These are phyloP conservation scores for Ahaetulla prasina DNA, from an alignment of 2,113 vertebrate species.

Conservation along the genomic window DNA sequence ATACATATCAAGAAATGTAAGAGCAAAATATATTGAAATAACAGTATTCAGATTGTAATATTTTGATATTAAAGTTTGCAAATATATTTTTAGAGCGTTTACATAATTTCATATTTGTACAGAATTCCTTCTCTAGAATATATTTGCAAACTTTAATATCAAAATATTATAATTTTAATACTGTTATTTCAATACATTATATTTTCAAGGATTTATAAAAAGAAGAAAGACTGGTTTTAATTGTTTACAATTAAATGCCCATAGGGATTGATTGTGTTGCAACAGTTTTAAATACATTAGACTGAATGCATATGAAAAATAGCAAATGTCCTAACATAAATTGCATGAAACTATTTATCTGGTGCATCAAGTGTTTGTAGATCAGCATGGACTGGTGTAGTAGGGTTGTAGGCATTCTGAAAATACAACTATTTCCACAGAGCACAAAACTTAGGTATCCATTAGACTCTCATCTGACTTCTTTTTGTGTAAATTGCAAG, in stretches of 20 bases:
- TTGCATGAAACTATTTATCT: background rate
- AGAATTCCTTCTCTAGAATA: conserved; percentile 28
- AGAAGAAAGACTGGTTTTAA: conserved; percentile 11
- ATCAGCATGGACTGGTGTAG: background rate
- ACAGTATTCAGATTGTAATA: conserved; percentile 28
- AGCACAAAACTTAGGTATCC: background rate
- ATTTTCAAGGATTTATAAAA: conserved; percentile 29
- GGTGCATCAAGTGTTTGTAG: background rate
- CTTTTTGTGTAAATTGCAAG: background rate
- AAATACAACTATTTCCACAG: background rate
- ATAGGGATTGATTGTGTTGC: background rate
- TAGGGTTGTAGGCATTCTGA: background rate
- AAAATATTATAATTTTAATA: conserved; percentile 34
- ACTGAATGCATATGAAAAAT: conserved; percentile 18
- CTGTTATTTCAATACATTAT: background rate
- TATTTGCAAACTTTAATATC: conserved; percentile 4
- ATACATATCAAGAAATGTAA: conserved; percentile 18
- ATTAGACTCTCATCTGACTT: background rate
- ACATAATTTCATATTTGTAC: conserved; percentile 26
- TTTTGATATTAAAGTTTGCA: conserved; percentile 16
- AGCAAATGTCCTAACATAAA: background rate
- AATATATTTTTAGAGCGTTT: conserved; percentile 18
- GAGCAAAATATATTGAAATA: background rate
- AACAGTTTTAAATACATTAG: background rate
- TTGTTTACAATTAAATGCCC: background rate